Base-by-base conservation (phyloP, 2,113 vertebrate species). In the Phycodurus eques region DNA sequence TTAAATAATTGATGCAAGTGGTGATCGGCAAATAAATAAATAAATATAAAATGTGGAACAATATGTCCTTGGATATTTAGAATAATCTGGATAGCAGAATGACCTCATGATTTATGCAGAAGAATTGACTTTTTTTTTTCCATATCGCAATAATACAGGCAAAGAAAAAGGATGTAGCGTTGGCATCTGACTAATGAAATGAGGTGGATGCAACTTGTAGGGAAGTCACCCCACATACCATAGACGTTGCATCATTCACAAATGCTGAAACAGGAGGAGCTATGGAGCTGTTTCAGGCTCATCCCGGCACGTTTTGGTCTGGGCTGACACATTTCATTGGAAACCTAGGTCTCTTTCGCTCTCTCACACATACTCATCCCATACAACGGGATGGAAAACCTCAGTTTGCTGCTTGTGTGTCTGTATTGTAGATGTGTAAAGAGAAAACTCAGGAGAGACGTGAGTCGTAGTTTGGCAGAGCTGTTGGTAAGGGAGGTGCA, bases 331-430 rank as follows among this genome's bases (percentile, higher is more conserved):
- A 82, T 44, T 79, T 78, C 72, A 78, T 31, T 65, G 72, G 67
- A 46, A 78, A 76, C 42, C 71, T 70, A 42, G 76, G 15, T 74
- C 51, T 53, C 47, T n/a, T 63, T 62, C 47, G 17, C 39, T 66
- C 68, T 74, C 67, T 75, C 27, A 8, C 35, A 72, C 81, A 71
- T 70, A 43, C 74, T 60, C 74, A 74, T 72, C 79, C 22, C 68
- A 73, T 77, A 92, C 90, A 92, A 92, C 91, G 68, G 86, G 78
- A 92, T 88, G 92, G 92, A 93, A 90, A 88, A 82, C 85, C 81
- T 84, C 82, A 70, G 79, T 75, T 85, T 78, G 53, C 73, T 79
- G 73, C 83, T 77, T 73, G 49, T 78, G 78, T 72, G 57, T 62
- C 65, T 66, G 56, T 62, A 70, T 73, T 65, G 69, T 81, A 47